Conservation (phyloP, 2,888 invertebrate genomes). For the Latheticus oryzae region DNA sequence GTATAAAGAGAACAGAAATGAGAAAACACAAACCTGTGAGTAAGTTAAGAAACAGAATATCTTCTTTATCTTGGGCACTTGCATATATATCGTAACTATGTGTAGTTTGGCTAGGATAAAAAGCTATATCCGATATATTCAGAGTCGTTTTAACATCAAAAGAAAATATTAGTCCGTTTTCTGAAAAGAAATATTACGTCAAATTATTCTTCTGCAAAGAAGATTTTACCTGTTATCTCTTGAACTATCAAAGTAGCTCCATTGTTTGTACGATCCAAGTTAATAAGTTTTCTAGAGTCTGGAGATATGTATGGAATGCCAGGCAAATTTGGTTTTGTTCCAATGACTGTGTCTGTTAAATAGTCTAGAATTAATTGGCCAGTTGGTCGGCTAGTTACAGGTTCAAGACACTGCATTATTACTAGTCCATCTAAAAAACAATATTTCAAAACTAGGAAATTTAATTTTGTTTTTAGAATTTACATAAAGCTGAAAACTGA, state of each 20-base stretch:
- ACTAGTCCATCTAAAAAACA: conserved; percentile 74
- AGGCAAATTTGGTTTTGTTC: conserved; percentile 72
- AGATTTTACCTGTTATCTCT: conserved; percentile 71
- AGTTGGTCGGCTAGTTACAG: conserved; percentile 72
- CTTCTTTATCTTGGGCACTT: conserved; percentile 77
- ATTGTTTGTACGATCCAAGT: conserved; percentile 70
- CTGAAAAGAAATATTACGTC: no score
- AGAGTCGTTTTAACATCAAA: conserved; percentile 82
- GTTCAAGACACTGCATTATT: conserved; percentile 77
- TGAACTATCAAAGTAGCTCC: conserved; percentile 74
- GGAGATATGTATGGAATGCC: conserved; percentile 78
- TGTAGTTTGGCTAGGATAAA: conserved; percentile 77
- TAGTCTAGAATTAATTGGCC: conserved; percentile 79
- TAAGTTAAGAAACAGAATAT: conserved; percentile 77
- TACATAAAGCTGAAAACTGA: conserved; percentile 79
- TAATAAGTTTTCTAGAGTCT: conserved; percentile 77
- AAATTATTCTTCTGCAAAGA: no score
- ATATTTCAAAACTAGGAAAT: conserved; percentile 2
- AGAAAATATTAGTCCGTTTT: conserved; percentile 73
- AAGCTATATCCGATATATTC: conserved; percentile 78
- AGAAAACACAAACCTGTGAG: conserved; percentile 70
- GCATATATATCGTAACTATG: conserved; percentile 82
- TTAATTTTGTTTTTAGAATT: no score
- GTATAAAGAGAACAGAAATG: no score
- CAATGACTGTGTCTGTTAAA: conserved; percentile 77